Evolutionary conservation across 1,140 invertebrate genomes (phyloP).

Genomic region (Hesperophylax magnus): DNA sequence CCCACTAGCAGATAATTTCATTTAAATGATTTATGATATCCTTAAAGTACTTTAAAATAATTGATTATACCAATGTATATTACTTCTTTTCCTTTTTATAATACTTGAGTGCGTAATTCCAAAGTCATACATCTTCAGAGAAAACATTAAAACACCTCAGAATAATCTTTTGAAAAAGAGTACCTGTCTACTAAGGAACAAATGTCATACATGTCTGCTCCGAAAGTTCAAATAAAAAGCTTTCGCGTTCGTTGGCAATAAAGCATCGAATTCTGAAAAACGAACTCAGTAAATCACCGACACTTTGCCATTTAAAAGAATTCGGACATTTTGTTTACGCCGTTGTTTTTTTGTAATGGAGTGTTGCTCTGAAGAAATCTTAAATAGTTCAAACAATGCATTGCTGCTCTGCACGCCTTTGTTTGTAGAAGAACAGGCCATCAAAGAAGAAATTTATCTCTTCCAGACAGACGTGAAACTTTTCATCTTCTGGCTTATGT

Average conservation of each 20-base stretch:
- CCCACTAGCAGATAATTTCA: too few species aligned
- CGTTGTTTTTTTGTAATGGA: not conserved
- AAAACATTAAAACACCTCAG: slow-evolving; percentile 4
- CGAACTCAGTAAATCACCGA: slow-evolving; percentile 47
- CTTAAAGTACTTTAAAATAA: too few species aligned
- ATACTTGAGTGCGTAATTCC: too few species aligned
- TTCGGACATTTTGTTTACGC: slow-evolving; percentile 39
- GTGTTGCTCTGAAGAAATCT: slow-evolving; percentile 25
- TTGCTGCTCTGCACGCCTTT: slow-evolving; percentile 19
- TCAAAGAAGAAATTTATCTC: slow-evolving; percentile 36
- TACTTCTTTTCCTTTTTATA: too few species aligned
- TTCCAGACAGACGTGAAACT: not conserved
- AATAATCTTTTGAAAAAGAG: not conserved
- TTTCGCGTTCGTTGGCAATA: slow-evolving; percentile 13
- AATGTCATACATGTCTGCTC: not conserved
- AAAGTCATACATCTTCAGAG: too few species aligned
- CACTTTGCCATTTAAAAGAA: slow-evolving; percentile 43
- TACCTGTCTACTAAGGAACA: not conserved
- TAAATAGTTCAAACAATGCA: slow-evolving; percentile 45
- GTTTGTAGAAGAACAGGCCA: slow-evolving; percentile 33
- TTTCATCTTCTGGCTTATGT: not conserved
- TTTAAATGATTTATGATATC: too few species aligned
- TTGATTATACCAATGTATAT: too few species aligned
- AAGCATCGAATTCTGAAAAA: slow-evolving; percentile 45
- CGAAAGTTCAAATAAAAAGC: slow-evolving; percentile 15